These are phyloP conservation scores for Nymphalis c-album DNA, from an alignment of 2,888 invertebrate genomes.

Conservation along the genomic window DNA sequence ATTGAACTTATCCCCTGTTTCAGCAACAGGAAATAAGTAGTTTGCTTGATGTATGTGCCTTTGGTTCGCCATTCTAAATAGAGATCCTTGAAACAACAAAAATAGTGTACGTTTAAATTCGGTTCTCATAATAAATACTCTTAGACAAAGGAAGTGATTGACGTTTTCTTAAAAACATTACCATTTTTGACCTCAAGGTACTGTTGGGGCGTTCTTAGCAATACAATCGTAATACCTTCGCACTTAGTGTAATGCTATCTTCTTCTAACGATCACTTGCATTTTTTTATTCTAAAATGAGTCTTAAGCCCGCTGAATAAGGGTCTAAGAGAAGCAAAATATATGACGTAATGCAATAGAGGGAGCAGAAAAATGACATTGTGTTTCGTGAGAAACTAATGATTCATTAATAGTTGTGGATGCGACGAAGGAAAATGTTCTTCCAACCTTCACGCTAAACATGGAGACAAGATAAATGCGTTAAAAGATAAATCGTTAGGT, in stretches of 20 bases:
- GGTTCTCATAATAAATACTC: conserved; percentile 32
- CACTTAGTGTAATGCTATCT: conserved; percentile 26
- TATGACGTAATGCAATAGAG: neutral
- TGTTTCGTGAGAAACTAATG: conserved; percentile 59
- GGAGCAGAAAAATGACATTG: conserved; percentile 13
- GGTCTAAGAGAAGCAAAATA: no score
- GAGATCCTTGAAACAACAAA: conserved; percentile 27
- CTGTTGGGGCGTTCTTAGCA: conserved; percentile 39
- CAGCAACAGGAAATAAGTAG: conserved; percentile 15
- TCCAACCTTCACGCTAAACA: conserved; percentile 32
- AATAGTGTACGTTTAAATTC: conserved; percentile 27
- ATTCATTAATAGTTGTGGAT: conserved; percentile 51
- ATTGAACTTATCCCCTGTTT: conserved; percentile 9
- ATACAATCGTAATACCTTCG: conserved; percentile 32
- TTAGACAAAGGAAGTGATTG: conserved; percentile 43
- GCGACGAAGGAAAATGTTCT: conserved; percentile 40
- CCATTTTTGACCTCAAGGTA: conserved; percentile 45
- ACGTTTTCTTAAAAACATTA: conserved; percentile 46
- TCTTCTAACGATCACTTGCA: neutral
- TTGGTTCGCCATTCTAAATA: conserved; percentile 16
- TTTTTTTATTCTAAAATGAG: neutral
- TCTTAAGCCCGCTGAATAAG: neutral
- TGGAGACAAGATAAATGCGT: conserved; percentile 20
- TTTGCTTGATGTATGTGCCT: neutral
- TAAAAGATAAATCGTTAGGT: neutral